Percentiles rank a stretch among this genome's conserved stretches.
Evolutionary conservation across 1,140 invertebrate species (phyloP).

Genomic region (Trichonephila inaurata): DNA sequence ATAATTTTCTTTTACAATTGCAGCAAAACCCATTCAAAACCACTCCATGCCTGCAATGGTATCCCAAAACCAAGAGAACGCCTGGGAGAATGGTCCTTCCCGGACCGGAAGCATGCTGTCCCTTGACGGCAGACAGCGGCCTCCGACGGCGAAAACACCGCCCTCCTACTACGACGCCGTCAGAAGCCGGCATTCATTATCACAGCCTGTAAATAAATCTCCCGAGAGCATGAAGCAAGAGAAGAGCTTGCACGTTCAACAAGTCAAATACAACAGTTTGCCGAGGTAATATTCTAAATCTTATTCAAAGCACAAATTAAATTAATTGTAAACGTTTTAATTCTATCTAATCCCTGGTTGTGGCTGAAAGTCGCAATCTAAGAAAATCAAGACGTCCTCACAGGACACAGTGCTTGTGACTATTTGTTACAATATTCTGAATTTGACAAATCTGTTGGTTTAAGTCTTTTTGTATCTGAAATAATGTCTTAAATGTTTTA

Average conservation of each 20-base stretch:
- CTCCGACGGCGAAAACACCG: slow-evolving; percentile 32
- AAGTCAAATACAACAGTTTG: slow-evolving; percentile 70
- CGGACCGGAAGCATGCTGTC: slow-evolving; percentile 62
- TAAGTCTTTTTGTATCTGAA: too few relatives aligned
- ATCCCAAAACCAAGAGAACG: slow-evolving; percentile 54
- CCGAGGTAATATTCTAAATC: slow-evolving; percentile 33
- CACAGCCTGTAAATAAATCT: slow-evolving; percentile 58
- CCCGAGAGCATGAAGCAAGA: slow-evolving; percentile 48
- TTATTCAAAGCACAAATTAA: too few relatives aligned
- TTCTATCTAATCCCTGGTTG: too few relatives aligned
- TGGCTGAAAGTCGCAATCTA: too few relatives aligned
- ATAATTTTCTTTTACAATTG: neutral
- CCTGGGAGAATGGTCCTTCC: slow-evolving; percentile 48
- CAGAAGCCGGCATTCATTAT: slow-evolving; percentile 59
- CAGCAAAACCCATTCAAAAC: neutral
- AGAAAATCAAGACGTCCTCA: too few relatives aligned
- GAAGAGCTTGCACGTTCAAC: slow-evolving; percentile 30
- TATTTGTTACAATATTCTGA: too few relatives aligned
- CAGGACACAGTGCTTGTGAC: too few relatives aligned
- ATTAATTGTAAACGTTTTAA: too few relatives aligned
- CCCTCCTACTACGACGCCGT: slow-evolving; percentile 73
- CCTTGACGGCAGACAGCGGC: slow-evolving; percentile 52
- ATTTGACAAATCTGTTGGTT: too few relatives aligned
- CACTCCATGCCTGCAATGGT: slow-evolving; percentile 48
- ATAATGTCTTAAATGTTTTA: too few relatives aligned